Conservation (phyloP, 1,140 invertebrate genomes). For the Dendrolimus punctatus region DNA sequence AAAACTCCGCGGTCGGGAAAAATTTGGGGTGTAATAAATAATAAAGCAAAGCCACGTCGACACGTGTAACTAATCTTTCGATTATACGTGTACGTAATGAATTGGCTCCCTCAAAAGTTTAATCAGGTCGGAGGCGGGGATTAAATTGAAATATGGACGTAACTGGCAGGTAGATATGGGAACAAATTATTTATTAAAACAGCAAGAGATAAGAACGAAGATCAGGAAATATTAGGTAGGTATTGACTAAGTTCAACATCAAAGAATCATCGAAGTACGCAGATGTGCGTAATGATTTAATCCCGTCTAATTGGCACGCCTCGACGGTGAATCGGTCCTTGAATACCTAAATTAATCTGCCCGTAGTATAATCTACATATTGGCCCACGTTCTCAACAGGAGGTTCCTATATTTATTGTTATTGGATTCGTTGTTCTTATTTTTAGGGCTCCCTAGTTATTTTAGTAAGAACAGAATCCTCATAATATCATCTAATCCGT, state of each 20-base stretch:
- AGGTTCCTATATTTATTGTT: not conserved
- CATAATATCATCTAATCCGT: too few relatives aligned
- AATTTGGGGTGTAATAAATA: constrained; percentile 57
- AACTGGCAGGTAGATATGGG: constrained; percentile 13
- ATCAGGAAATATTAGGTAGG: constrained; percentile 4
- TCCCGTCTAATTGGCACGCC: constrained; percentile 47
- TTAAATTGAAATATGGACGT: constrained; percentile 26
- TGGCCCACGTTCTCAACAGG: constrained; percentile 14
- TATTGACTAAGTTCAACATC: constrained; percentile 7
- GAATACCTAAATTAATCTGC: constrained; percentile 42
- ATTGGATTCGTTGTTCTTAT: not conserved
- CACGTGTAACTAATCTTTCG: constrained; percentile 60
- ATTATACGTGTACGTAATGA: constrained; percentile 52
- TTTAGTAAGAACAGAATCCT: too few relatives aligned
- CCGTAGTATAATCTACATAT: constrained; percentile 27
- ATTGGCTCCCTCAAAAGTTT: constrained; percentile 36
- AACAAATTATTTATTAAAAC: constrained; percentile 12
- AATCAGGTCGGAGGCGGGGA: constrained; percentile 29
- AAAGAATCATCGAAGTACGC: constrained; percentile 21
- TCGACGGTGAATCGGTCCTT: constrained; percentile 35
- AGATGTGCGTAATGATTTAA: constrained; percentile 64
- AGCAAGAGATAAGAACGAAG: constrained; percentile 4
- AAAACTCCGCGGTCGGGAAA: constrained; percentile 51
- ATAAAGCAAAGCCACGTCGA: constrained; percentile 40
- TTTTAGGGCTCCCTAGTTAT: too few relatives aligned